Evolutionary conservation across 2,113 vertebrate species (phyloP), one percentile per base, ranked within the genome.

Genomic region (Callithrix jacchus): DNA sequence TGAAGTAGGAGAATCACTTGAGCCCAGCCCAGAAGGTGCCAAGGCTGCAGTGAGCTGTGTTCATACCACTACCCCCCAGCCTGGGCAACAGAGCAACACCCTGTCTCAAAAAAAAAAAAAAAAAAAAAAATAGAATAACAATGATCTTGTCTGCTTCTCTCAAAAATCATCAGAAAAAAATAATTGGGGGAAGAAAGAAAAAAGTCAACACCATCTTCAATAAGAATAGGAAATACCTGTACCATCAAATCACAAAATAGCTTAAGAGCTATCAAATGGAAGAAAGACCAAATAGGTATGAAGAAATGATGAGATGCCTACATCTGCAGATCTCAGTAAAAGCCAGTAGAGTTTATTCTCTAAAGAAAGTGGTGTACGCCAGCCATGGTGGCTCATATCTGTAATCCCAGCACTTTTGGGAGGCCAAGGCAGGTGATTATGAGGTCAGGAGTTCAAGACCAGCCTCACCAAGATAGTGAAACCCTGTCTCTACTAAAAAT

Each of bases 141-240:
- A 7, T 74, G 30, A 40, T 35, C 64, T 10, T 45, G 32, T 54
- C 49, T 76, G 40, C 35, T 77, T 79, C 45, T 87, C 76, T 91
- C 17, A 85, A 27, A 95, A 94, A 80, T 88, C n/a, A 71, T n/a
- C 61, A 74, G 77, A 21, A 88, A 82, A 68, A 68, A 70, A 64
- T 27, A 70, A 66, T n/a, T 27, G 37, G 2, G 37, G 40, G 79
- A 89, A 71, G 45, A 80, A 66, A 71, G 80, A 66, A 58, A 89
- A 96, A 82, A 37, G 23, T 87, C 64, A 18, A 85, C 52, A 58
- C 35, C n/a, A 64, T 80, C n/a, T 91, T 87, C 42, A 88, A 3
- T 91, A 94, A 54, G 76, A 77, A 47, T 87, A 91, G 80, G 71
- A 80, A 54, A 68, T 88, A 94, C 18, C 7, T 84, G 68, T 83